phyloP scores from a whole-genome alignment of 2,888 invertebrate genomes.

The Athrips mouffetella region DNA sequence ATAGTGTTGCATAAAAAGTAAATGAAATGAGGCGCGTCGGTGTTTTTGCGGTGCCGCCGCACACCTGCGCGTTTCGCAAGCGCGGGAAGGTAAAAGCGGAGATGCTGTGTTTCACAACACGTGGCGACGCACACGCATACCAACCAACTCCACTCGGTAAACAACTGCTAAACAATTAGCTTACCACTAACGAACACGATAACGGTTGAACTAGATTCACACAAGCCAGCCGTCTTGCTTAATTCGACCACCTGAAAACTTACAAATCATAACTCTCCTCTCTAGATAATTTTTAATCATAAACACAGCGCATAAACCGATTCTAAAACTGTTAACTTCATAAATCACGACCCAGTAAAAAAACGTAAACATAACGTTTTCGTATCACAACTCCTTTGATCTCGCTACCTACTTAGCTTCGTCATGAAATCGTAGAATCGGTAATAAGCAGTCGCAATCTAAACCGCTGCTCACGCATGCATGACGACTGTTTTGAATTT shows the following conservation, averaged over 20 bases:
- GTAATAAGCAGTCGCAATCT: constrained; percentile 50
- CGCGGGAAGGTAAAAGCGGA: constrained; percentile 74
- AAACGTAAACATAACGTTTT: constrained; percentile 8
- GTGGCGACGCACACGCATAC: constrained; percentile 54
- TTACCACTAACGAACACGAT: constrained; percentile 16
- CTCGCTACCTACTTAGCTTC: constrained; percentile 20
- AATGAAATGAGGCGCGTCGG: constrained; percentile 67
- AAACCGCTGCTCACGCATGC: constrained; percentile 70
- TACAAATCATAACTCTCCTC: not conserved
- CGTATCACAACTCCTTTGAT: constrained; percentile 15
- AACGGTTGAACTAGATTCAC: constrained; percentile 8
- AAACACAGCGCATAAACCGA: not conserved
- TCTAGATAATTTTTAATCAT: not conserved
- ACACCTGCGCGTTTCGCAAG: constrained; percentile 80
- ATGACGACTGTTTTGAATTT: constrained; percentile 78
- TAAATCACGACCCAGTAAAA: constrained; percentile 6
- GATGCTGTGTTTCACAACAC: constrained; percentile 74
- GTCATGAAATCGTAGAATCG: constrained; percentile 37
- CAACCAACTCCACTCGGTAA: constrained; percentile 33
- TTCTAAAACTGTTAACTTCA: constrained; percentile 11
- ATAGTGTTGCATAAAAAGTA: constrained; percentile 71
- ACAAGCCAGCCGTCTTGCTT: no score
- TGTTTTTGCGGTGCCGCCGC: constrained; percentile 74
- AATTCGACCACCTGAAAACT: not conserved
- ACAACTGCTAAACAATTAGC: constrained; percentile 30